Evolutionary conservation across 1,140 invertebrate species (phyloP).

Genomic region (Lepidotrigona ventralis): DNA sequence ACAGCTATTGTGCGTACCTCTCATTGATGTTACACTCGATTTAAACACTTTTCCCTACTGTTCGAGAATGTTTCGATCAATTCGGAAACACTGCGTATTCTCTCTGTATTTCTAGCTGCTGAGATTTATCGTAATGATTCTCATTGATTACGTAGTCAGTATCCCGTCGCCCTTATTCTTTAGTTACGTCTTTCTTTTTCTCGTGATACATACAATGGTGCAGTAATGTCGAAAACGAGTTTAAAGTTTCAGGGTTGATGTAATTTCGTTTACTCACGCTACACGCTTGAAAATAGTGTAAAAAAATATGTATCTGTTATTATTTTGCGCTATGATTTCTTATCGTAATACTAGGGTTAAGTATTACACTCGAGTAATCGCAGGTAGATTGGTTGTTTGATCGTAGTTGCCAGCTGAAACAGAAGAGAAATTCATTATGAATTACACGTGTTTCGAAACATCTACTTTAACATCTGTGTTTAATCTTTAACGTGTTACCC

Average conservation of each 20-base stretch:
- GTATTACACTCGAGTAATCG: background rate
- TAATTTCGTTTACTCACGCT: background rate
- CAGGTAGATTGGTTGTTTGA: background rate
- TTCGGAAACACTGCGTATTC: background rate
- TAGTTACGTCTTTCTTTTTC: background rate
- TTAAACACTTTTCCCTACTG: background rate
- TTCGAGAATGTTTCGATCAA: background rate
- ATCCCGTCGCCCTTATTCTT: background rate
- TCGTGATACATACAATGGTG: background rate
- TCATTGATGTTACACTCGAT: background rate
- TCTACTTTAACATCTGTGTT: background rate
- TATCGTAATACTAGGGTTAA: slow-evolving; percentile 9
- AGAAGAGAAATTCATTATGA: background rate
- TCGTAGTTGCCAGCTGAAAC: slow-evolving; percentile 8
- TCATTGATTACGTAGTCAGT: background rate
- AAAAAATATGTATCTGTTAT: slow-evolving; percentile 43
- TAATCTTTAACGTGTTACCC: background rate
- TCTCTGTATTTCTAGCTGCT: background rate
- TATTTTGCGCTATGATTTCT: background rate
- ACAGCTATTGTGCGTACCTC: slow-evolving; percentile 41
- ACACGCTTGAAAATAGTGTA: slow-evolving; percentile 26
- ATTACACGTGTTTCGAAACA: no score
- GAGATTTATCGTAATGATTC: slow-evolving; percentile 2
- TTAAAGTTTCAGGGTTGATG: background rate
- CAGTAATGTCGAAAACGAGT: background rate